Base-by-base conservation (phyloP, 2,113 vertebrate genomes). In the Elgaria multicarinata region DNA sequence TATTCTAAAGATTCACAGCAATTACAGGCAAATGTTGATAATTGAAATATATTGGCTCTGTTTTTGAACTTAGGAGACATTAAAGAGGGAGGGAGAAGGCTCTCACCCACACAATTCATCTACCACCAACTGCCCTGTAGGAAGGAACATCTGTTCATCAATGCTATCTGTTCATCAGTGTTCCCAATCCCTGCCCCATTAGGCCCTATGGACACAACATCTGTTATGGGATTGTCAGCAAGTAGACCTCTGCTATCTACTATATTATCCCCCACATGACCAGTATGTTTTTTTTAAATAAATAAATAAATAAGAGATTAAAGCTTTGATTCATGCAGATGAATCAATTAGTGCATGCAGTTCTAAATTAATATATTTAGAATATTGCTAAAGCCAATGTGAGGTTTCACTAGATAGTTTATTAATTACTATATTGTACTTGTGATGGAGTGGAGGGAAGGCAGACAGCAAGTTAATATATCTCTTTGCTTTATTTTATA, bases 381-480 rank as follows among this genome's bases (percentile, higher is more conserved):
- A 46, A 44, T 31, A 69, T 33, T 46, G 62, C 66, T 42, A 42
- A 31, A 69, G 64, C 6, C 42, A 69, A 33, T 6, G 8, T 28
- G 9, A 83, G 12, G 31, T 64, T 64, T 8, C 6, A 31, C 31
- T 18, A 6, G 4, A 46, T 28, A 10, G 26, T 76, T 28, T n/a
- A 22, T 28, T 46, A n/a, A 50, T 24, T 22, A 55, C 5, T n/a
- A 72, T 89, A 93, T 89, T 89, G 74, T 77, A 39, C 77, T 88
- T 26, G 24, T 93, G 67, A 90, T 91, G 93, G 89, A 66, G 91
- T 90, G 89, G 67, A 74, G 77, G 78, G 36, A 93, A 36, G 28
- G 55, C 12, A 67, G 66, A 5, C 14, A 18, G 26, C 0, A 20
- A 10, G 50, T 42, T 94, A 90, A 87, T 91, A 87, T 91, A 90